Conservation (phyloP, 1,140 invertebrate species). For the Watersipora subatra region DNA sequence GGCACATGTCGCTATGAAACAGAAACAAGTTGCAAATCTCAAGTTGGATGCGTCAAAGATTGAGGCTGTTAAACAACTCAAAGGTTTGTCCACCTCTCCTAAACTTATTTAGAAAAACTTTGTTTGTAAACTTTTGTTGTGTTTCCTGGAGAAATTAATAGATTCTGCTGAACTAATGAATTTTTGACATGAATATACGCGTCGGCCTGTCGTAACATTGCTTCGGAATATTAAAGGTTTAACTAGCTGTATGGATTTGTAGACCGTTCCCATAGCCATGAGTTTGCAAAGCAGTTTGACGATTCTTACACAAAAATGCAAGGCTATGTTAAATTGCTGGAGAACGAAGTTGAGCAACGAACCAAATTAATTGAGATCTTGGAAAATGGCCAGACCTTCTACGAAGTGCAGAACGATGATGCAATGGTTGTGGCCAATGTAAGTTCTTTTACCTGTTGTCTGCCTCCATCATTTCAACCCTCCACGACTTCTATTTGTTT, state of each 20-base stretch:
- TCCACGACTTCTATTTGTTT: too few relatives aligned
- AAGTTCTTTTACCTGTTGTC: too few relatives aligned
- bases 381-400: slow-evolving; percentile 67
- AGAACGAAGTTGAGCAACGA: slow-evolving; percentile 66
- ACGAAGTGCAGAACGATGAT: slow-evolving; percentile 73
- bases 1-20: slow-evolving; percentile 50
- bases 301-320: slow-evolving; percentile 62
- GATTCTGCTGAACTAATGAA: too few relatives aligned
- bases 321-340: slow-evolving; percentile 61
- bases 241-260: too few relatives aligned
- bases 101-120: too few relatives aligned
- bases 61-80: slow-evolving; percentile 50
- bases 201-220: too few relatives aligned
- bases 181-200: too few relatives aligned
- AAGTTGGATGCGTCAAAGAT: slow-evolving; percentile 50
- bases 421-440: slow-evolving; percentile 84
- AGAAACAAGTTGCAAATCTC: slow-evolving; percentile 46
- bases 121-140: too few relatives aligned
- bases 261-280: slow-evolving; percentile 69
- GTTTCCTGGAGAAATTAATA: too few relatives aligned
- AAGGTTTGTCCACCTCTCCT: too few relatives aligned
- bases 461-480: too few relatives aligned
- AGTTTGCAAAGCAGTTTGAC: slow-evolving; percentile 75
- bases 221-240: too few relatives aligned
- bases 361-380: slow-evolving; percentile 58